Evolutionary conservation across 1,140 invertebrate species (phyloP).

Genomic region (Eumeta japonica): DNA sequence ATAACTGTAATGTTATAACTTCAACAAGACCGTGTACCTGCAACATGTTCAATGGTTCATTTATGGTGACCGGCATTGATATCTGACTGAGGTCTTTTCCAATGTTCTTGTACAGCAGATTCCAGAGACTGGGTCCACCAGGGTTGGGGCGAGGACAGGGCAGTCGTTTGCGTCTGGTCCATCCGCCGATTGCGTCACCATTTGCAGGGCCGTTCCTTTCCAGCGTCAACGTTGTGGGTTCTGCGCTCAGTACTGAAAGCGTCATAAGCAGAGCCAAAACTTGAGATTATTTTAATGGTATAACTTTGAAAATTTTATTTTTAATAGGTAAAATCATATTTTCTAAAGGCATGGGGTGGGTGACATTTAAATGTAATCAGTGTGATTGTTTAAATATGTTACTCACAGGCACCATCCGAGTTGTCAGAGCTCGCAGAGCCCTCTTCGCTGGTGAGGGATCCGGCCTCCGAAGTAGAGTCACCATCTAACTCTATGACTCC

Average conservation of each 20-base stretch:
- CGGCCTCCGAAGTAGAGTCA: constrained; percentile 67
- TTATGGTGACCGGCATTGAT: constrained; percentile 75
- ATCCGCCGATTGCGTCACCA: constrained; percentile 8
- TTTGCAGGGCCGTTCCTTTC: background rate
- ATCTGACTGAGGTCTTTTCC: constrained; percentile 82
- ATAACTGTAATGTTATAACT: no score
- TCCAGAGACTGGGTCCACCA: constrained; percentile 77
- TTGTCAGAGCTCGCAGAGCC: constrained; percentile 69
- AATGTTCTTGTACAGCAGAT: constrained; percentile 80
- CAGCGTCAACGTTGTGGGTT: constrained; percentile 15
- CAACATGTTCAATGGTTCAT: constrained; percentile 83
- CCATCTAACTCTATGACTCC: constrained; percentile 56
- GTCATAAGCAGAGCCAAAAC: no score
- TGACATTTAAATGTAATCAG: background rate
- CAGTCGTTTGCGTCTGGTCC: constrained; percentile 68
- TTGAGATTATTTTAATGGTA: no score
- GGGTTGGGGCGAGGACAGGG: constrained; percentile 70
- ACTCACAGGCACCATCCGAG: constrained; percentile 50
- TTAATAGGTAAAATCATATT: no score
- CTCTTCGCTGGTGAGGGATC: constrained; percentile 64
- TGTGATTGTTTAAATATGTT: background rate
- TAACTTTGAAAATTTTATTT: background rate
- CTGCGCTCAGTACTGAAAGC: constrained; percentile 22
- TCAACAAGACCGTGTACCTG: constrained; percentile 51
- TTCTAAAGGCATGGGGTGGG: no score